A percentile compares a stretch with the other conserved stretches of the same genome.
Evolutionary conservation across 2,888 invertebrate genomes (phyloP).

Genomic region (Molanna angustata): DNA sequence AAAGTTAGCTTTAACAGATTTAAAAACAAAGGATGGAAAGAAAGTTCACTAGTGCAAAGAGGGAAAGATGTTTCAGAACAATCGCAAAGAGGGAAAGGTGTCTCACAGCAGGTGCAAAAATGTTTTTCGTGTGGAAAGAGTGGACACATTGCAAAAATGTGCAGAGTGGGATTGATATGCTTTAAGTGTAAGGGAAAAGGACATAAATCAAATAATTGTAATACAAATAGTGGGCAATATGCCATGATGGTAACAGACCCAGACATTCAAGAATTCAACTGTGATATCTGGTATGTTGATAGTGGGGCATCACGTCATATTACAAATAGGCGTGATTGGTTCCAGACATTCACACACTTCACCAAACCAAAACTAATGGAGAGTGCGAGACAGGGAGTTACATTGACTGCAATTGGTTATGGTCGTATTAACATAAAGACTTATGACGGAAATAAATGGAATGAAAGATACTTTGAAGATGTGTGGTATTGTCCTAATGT

Average conservation of each 20-base stretch:
- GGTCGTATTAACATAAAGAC: background rate
- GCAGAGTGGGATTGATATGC: background rate
- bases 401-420: background rate
- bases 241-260: no score
- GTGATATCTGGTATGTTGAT: background rate
- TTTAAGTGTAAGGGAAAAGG: constrained; percentile 3
- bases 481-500: constrained; percentile 2
- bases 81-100: no score
- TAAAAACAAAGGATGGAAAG: no score
- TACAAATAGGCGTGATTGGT: constrained; percentile 1
- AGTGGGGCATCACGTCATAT: constrained; percentile 3
- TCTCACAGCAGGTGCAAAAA: no score
- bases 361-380: background rate
- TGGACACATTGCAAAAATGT: constrained; percentile 1
- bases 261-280: background rate
- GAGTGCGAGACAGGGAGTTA: background rate
- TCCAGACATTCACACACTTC: background rate
- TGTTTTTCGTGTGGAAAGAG: constrained; percentile 1
- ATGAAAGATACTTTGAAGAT: background rate
- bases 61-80: no score
- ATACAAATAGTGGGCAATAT: no score
- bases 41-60: no score
- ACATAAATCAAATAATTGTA: background rate
- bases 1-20: no score
- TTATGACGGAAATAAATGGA: background rate